Percentiles rank a stretch among this genome's conserved stretches.
Conservation (phyloP, 2,888 invertebrate genomes). For the Stomorhina lunata region DNA sequence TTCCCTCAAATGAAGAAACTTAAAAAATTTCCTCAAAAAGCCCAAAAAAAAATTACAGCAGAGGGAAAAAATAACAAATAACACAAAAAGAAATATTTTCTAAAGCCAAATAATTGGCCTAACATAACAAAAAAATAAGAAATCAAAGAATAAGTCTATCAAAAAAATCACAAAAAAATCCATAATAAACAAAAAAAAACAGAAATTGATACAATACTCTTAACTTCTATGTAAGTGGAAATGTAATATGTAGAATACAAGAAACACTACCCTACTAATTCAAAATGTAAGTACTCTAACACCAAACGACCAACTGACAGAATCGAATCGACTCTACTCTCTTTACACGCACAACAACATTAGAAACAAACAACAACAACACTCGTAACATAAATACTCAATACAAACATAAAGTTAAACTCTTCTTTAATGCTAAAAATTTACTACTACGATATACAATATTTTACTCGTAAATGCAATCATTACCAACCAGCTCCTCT, state of each 20-base stretch:
- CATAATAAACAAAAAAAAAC: neutral
- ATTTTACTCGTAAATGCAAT: too few relatives aligned
- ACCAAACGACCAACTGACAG: too few relatives aligned
- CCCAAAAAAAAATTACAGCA: neutral
- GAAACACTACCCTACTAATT: slow-evolving; percentile 38
- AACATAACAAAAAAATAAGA: slow-evolving; percentile 34
- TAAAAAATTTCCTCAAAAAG: too few relatives aligned
- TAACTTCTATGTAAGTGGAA: neutral
- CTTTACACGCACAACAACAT: slow-evolving; percentile 13
- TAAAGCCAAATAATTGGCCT: slow-evolving; percentile 24
- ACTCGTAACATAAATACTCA: neutral
- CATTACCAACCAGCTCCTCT: too few relatives aligned
- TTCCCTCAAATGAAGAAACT: neutral
- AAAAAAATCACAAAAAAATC: neutral
- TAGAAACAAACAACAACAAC: neutral
- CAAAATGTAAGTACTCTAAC: too few relatives aligned
- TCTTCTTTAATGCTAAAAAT: slow-evolving; percentile 31
- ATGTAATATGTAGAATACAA: slow-evolving; percentile 15
- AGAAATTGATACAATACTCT: slow-evolving; percentile 17
- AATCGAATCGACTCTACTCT: slow-evolving; percentile 23
- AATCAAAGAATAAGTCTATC: neutral
- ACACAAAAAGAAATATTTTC: neutral
- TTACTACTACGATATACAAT: slow-evolving; percentile 49
- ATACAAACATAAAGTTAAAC: slow-evolving; percentile 7
- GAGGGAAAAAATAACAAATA: neutral